Conservation (phyloP, 2,888 invertebrate genomes). For the Xylocampa areola region DNA sequence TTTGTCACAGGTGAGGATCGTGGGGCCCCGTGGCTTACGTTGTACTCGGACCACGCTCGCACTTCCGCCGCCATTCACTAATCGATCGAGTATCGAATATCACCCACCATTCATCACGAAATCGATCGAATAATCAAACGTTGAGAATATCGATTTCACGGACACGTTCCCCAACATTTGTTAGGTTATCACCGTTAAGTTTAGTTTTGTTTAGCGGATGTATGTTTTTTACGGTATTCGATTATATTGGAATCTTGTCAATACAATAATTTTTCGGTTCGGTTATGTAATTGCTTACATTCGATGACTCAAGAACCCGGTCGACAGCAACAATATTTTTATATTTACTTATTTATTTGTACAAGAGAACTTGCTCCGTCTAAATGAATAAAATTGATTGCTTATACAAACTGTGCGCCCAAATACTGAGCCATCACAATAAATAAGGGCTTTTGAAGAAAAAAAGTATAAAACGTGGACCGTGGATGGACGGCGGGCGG, state of each 20-base stretch:
- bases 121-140: constrained; percentile 82
- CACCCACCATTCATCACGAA: constrained; percentile 83
- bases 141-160: constrained; percentile 84
- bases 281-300: constrained; percentile 44
- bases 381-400: constrained; percentile 90
- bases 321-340: constrained; percentile 67
- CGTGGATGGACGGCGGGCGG: constrained; percentile 67
- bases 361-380: constrained; percentile 83
- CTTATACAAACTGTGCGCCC: constrained; percentile 89
- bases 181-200: constrained; percentile 66
- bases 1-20: constrained; percentile 82
- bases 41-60: constrained; percentile 57
- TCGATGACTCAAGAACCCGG: constrained; percentile 63
- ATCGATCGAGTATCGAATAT: constrained; percentile 82
- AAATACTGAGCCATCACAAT: constrained; percentile 88
- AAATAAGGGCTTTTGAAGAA: constrained; percentile 86
- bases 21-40: constrained; percentile 65
- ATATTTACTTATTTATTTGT: constrained; percentile 84
- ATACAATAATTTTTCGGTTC: constrained; percentile 65
- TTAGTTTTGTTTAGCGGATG: constrained; percentile 59
- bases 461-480: constrained; percentile 75
- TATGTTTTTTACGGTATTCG: constrained; percentile 47
- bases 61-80: constrained; percentile 86
- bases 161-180: constrained; percentile 68
- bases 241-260: constrained; percentile 45